These are phyloP conservation scores for Pterocles burchelli DNA, from an alignment of 2,113 vertebrate genomes.

Conservation along the genomic window DNA sequence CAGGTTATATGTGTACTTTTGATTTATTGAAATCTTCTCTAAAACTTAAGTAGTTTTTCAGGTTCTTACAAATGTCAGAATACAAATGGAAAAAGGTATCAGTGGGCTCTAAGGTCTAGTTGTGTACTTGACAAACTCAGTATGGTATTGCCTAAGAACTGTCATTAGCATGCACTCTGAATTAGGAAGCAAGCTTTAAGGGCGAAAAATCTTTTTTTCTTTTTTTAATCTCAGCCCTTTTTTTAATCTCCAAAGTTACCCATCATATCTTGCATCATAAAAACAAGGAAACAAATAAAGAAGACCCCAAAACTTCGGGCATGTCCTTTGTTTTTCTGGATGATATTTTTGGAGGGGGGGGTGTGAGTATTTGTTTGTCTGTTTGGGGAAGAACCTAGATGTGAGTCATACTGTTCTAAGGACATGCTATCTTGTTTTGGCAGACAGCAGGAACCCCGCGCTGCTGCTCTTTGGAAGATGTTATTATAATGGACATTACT, in stretches of 20 bases:
- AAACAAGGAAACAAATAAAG: background rate
- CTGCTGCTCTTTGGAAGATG: constrained; percentile 46
- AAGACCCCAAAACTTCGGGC: background rate
- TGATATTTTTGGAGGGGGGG: background rate
- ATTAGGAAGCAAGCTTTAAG: background rate
- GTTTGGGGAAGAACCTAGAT: background rate
- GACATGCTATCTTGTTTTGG: constrained; percentile 9
- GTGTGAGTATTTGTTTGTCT: background rate
- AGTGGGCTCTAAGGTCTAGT: background rate
- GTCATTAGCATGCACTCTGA: background rate
- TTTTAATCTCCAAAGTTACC: background rate
- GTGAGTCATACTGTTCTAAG: background rate
- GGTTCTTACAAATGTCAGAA: background rate
- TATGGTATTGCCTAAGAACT: background rate
- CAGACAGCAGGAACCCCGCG: background rate
- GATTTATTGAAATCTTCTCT: background rate
- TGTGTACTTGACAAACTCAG: background rate
- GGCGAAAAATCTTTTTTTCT: background rate
- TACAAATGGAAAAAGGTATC: background rate
- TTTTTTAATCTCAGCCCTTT: background rate
- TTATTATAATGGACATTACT: constrained; percentile 61
- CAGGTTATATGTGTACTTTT: background rate
- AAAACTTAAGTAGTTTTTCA: background rate
- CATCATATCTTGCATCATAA: background rate
- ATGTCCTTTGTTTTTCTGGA: background rate